These are phyloP conservation scores for Apotomis turbidana DNA, from an alignment of 2,888 invertebrate species.

Conservation along the genomic window DNA sequence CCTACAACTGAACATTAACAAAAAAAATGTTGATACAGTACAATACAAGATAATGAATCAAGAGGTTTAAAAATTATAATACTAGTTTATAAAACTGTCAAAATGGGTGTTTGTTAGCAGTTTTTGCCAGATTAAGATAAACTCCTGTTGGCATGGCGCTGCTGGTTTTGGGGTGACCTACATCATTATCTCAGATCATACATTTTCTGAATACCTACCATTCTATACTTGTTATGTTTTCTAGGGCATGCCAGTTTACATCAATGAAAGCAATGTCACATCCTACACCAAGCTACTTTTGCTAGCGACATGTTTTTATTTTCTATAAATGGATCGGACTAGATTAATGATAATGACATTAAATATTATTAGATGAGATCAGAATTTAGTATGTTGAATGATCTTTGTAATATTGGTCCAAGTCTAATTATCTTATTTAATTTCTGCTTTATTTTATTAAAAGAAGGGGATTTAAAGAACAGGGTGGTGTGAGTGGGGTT, in stretches of 20 bases:
- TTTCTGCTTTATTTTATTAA: too few species aligned
- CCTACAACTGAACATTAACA: too few species aligned
- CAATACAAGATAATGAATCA: too few species aligned
- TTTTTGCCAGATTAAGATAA: slow-evolving; percentile 25
- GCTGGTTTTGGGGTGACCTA: slow-evolving; percentile 38
- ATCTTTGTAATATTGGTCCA: not conserved
- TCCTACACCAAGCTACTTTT: slow-evolving; percentile 16
- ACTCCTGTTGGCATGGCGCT: slow-evolving; percentile 9
- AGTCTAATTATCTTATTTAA: too few species aligned
- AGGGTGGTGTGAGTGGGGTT: too few species aligned
- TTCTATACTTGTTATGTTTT: slow-evolving; percentile 32
- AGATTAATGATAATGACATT: not conserved
- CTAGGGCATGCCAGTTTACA: slow-evolving; percentile 31
- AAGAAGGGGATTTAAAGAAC: too few species aligned
- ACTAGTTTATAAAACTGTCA: too few species aligned
- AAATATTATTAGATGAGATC: not conserved
- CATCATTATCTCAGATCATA: slow-evolving; percentile 38
- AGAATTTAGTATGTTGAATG: not conserved
- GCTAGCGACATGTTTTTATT: slow-evolving; percentile 1
- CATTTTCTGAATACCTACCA: slow-evolving; percentile 29
- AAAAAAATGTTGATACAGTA: too few species aligned
- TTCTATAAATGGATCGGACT: slow-evolving; percentile 4
- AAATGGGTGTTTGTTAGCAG: slow-evolving; percentile 2
- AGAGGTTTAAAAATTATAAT: too few species aligned
- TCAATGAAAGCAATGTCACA: slow-evolving; percentile 37